Conservation (phyloP, 2,888 invertebrate genomes). For the Brachylomia viminalis region DNA sequence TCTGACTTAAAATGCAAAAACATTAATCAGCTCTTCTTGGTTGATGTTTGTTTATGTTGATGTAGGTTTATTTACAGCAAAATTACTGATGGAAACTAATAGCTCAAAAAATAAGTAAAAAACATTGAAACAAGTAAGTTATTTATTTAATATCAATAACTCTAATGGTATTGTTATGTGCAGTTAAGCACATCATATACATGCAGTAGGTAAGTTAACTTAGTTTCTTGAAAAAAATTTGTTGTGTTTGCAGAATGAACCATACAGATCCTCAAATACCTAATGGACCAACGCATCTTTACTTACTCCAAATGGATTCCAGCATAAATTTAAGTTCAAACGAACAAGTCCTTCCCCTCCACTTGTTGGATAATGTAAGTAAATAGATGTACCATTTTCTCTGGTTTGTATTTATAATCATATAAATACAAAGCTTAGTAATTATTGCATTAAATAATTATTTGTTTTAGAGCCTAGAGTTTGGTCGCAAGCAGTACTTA, state of each 20-base stretch:
- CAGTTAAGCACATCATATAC: neutral
- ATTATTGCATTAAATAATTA: neutral
- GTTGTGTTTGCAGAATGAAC: slow-evolving; percentile 49
- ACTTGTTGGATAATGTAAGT: slow-evolving; percentile 75
- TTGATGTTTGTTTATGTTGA: neutral
- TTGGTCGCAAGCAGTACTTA: slow-evolving; percentile 49
- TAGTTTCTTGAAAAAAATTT: neutral
- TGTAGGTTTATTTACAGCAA: neutral
- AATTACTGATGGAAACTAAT: neutral
- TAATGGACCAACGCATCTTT: slow-evolving; percentile 57
- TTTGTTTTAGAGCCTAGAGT: slow-evolving; percentile 51
- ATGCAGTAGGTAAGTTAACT: neutral
- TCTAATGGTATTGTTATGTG: neutral
- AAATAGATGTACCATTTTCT: slow-evolving; percentile 38
- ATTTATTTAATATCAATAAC: neutral
- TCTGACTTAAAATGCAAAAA: neutral
- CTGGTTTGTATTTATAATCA: neutral
- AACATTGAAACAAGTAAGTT: slow-evolving; percentile 20
- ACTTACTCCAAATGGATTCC: slow-evolving; percentile 66
- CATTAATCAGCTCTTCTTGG: neutral
- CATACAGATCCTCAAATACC: slow-evolving; percentile 17
- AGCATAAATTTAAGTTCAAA: slow-evolving; percentile 45
- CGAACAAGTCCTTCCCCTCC: slow-evolving; percentile 77
- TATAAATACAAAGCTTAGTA: no score
- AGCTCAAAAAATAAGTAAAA: neutral